A percentile compares a stretch with the other conserved stretches of the same genome.
phyloP scores from a whole-genome alignment of 1,140 invertebrate species.

The Melitaea cinxia region DNA sequence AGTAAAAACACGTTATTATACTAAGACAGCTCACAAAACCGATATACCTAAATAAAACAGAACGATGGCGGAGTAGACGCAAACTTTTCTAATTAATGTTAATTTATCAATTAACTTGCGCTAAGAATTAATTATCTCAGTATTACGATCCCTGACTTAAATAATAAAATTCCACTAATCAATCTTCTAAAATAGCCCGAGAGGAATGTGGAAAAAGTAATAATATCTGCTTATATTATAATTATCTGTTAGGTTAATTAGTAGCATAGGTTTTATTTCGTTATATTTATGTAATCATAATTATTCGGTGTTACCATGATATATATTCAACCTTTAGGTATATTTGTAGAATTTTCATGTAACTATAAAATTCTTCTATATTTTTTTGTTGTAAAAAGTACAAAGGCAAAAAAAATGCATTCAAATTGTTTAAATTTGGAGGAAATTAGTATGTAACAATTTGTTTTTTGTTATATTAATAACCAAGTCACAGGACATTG shows the following conservation, averaged over 20 bases:
- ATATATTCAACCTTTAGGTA: too few relatives aligned
- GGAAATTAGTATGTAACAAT: too few relatives aligned
- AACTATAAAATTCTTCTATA: too few relatives aligned
- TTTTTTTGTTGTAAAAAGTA: too few relatives aligned
- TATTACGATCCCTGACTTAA: slow-evolving; percentile 72
- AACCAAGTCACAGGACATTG: too few relatives aligned
- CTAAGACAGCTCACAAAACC: slow-evolving; percentile 28
- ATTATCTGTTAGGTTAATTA: not conserved
- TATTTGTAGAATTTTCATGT: too few relatives aligned
- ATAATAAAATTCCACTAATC: slow-evolving; percentile 79
- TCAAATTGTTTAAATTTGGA: too few relatives aligned
- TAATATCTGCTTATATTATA: slow-evolving; percentile 4
- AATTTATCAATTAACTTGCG: slow-evolving; percentile 78
- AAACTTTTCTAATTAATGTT: slow-evolving; percentile 78
- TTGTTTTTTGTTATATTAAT: too few relatives aligned
- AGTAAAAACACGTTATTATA: slow-evolving; percentile 14
- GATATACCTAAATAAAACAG: slow-evolving; percentile 47
- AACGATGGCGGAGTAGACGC: slow-evolving; percentile 35
- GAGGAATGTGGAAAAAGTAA: slow-evolving; percentile 21
- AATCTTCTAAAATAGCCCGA: slow-evolving; percentile 64
- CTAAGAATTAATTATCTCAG: slow-evolving; percentile 78
- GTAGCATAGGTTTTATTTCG: not conserved
- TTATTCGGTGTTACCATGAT: not conserved
- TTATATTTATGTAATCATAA: not conserved
- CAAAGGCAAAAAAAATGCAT: too few relatives aligned